Base-by-base conservation (phyloP, 30 jellyfish, hydroid and myxozoan genomes). In the Aurelia aurita complex sp. Pacific region DNA sequence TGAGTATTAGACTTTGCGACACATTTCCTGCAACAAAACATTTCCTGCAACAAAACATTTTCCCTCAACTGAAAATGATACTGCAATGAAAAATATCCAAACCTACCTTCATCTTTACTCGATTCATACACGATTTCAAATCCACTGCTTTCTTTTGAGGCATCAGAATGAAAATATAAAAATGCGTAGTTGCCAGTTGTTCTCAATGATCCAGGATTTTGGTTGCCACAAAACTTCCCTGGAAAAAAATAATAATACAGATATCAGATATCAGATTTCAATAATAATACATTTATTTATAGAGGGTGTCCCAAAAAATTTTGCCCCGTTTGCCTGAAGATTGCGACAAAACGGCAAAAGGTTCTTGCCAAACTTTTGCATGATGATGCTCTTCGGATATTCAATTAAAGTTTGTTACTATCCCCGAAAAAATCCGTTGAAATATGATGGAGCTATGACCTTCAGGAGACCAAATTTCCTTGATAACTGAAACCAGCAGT, bases 171-270 rank as follows among this genome's bases (percentile, higher is more conserved):
- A 34, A 88, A 88, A 38, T 72, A 43, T 33, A 88, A 52, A 40
- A 68, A 59, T 5, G 96, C 96, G 46, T 52, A 53, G 18, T 35
- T 78, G 17, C 60, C 43, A 10, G 88, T 74, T n/a, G 96, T 78
- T 62, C 67, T 32, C 59, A 88, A 29, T 2, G 83, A 14, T 9
- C 80, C 88, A 5, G 96, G 96, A 42, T 5, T 71, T 43, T 46
- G 69, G 29, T 51, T 60, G 42, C 96, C 96, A 61, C 96, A 88
- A 51, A 71, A 88, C 46, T 69, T 79, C 10, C 96, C 96, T 88
- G 60, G 19, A 87, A 35, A 5, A 80, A 38, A 16, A 29, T 52
- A 40, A 9, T 9, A 40, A 1, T 40, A 0, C 52, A 23, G 29
- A 23, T 23, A 23, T 23, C 29, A 23, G 29, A 23, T 23, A 23